These are phyloP conservation scores for Enteromius argenteus DNA, from an alignment of 2,797 vertebrate genomes.

Conservation along the genomic window DNA sequence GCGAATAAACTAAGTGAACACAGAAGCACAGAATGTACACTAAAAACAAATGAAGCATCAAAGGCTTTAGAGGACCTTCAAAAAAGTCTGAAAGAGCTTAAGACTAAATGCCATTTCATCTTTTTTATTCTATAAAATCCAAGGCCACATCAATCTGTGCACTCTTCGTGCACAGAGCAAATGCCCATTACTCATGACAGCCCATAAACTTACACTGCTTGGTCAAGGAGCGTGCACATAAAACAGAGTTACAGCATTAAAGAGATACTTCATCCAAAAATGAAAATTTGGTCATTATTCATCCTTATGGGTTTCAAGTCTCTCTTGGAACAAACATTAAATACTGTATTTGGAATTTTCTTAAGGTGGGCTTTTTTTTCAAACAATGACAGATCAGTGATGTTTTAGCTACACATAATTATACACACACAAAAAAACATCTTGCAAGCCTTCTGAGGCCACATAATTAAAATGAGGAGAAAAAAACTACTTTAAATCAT, in stretches of 20 bases:
- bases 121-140: conserved; percentile 50
- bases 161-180: conserved; percentile 41
- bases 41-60: conserved; percentile 34
- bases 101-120: conserved; percentile 4
- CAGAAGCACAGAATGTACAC: conserved; percentile 27
- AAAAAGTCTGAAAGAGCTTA: conserved; percentile 26
- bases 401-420: background rate
- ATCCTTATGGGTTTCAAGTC: background rate
- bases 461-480: background rate
- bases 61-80: conserved; percentile 26
- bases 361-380: background rate
- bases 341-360: background rate
- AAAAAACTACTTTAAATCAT: background rate
- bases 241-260: conserved; percentile 52
- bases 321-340: background rate
- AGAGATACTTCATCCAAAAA: conserved; percentile 24
- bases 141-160: conserved; percentile 48
- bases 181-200: conserved; percentile 51
- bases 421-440: background rate
- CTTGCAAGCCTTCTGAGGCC: background rate
- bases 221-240: conserved; percentile 51
- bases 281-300: conserved; percentile 31
- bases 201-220: conserved; percentile 57
- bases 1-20: conserved; percentile 41
- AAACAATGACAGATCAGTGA: background rate